Evolutionary conservation across 2,113 vertebrate species (phyloP), one percentile per base, ranked within the genome.

Genomic region (Neolamprologus sp.): DNA sequence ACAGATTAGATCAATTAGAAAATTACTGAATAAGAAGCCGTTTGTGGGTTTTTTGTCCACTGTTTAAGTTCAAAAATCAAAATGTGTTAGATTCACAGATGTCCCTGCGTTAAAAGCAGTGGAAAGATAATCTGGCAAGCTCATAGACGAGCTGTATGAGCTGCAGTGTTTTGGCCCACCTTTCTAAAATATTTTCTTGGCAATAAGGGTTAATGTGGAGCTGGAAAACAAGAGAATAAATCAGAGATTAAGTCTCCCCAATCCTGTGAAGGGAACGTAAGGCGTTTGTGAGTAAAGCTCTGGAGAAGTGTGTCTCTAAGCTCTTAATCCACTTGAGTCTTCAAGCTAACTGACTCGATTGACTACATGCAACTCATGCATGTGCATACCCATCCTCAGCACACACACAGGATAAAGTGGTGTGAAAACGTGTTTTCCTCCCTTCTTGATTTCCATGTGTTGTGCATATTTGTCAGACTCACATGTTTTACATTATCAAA

Each of bases 271-370:
- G 85, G 73, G 68, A 81, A 68, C 35, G 51, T 84, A 81, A 91
- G 78, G 47, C n/a, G 84, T 80, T 81, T 88, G 83, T 88, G 85
- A 80, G 84, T 30, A 88, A 89, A 88, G 85, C 87, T 85, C 73
- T 90, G 82, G 75, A 92, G 84, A 83, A 93, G 92, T 85, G 89
- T 65, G 82, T 90, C 90, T 85, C 88, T 92, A 92, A 94, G 85
- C 90, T 90, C 63, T 89, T 94, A 95, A 95, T 94, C 93, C 93
- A 91, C 89, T 88, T 80, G 11, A 82, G 85, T 87, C 82, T 86
- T 88, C 82, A 63, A 85, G 58, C 84, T 84, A 86, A 37, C 80
- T 88, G 87, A 90, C 87, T 84, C 71, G 51, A 63, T 82, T 33
- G 21, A 54, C 81, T 45, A 21, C 55, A 49, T 14, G 7, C 53